Evolutionary conservation across 2,888 invertebrate species (phyloP).

Genomic region (Psylliodes chrysocephalus): DNA sequence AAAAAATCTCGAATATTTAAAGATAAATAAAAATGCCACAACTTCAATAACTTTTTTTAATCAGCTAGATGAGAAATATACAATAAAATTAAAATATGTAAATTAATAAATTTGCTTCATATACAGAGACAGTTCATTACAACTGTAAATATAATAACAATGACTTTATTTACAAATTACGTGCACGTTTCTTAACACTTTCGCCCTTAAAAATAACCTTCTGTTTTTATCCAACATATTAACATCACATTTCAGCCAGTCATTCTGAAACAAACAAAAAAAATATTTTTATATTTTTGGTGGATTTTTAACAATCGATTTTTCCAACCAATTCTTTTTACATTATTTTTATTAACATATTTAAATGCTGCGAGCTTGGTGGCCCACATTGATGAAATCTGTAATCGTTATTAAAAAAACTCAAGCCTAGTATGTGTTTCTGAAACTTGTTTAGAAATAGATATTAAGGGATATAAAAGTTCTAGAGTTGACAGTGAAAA

Average conservation of each 20-base stretch:
- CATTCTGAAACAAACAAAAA: constrained; percentile 38
- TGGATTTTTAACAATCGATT: no score
- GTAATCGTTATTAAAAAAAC: no score
- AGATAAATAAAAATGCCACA: constrained; percentile 13
- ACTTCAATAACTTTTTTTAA: constrained; percentile 38
- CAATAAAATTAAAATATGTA: constrained; percentile 57
- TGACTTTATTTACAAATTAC: constrained; percentile 58
- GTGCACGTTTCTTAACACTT: constrained; percentile 45
- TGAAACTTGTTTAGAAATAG: no score
- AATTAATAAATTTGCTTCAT: constrained; percentile 57
- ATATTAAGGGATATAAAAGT: no score
- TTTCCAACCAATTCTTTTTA: no score
- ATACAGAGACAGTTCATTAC: constrained; percentile 55
- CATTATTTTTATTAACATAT: no score
- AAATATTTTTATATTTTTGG: no score
- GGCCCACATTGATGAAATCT: no score
- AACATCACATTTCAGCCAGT: constrained; percentile 42
- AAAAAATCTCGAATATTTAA: no score
- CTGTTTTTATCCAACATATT: constrained; percentile 30
- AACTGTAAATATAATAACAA: constrained; percentile 56
- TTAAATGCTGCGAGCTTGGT: no score
- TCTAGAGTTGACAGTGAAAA: no score
- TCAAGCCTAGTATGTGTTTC: no score
- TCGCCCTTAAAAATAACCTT: constrained; percentile 41
- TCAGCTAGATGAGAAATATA: constrained; percentile 59